Base-by-base conservation (phyloP, 2,113 vertebrate species). In the Trematocara unimaculatum region DNA sequence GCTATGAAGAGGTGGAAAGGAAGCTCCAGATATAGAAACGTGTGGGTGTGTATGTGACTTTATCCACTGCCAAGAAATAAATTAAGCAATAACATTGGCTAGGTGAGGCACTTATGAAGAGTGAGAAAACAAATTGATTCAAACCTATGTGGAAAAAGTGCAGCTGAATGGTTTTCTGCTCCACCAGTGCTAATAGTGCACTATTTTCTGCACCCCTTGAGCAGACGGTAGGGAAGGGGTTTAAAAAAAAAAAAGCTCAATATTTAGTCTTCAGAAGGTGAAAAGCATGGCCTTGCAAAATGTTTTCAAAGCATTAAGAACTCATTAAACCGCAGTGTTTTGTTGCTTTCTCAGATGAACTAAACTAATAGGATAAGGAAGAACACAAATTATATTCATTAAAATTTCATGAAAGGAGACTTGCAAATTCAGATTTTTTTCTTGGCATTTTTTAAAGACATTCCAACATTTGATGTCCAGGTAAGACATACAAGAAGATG, bases 1-100 rank as follows among this genome's bases (percentile, higher is more conserved):
- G 82, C 94, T 81, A 92, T 84, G 93, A 88, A 82, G 84, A 84
- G 82, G 58, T 83, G 74, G 82, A 84, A 90, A 93, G 72, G 79
- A 91, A 83, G 84, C 85, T 87, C 87, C 87, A 87, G 86, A 93
- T 93, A 93, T 94, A 94, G 89, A 84, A 91, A 47, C 4, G 70
- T 85, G 92, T 94, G 93, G 91, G 93, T 81, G 94, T 90, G 81
- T 72, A 60, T 89, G 84, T 79, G 85, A 90, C 79, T 93, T 90
- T 56, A 86, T 90, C 86, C 81, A 78, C 74, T 33, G 83, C 62
- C 64, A 92, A 81, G 79, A 93, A 89, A 89, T 79, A 83, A 91
- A 91, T 91, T 81, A 91, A 90, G 56, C 5, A 2, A 31, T 87
- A 91, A 81, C 23, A 84, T 2, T 83, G 47, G 60, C 55, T 81